A percentile compares a stretch with the other conserved stretches of the same genome.
phyloP scores from a whole-genome alignment of 2,888 invertebrate genomes.

The Pseudanteris insignis region DNA sequence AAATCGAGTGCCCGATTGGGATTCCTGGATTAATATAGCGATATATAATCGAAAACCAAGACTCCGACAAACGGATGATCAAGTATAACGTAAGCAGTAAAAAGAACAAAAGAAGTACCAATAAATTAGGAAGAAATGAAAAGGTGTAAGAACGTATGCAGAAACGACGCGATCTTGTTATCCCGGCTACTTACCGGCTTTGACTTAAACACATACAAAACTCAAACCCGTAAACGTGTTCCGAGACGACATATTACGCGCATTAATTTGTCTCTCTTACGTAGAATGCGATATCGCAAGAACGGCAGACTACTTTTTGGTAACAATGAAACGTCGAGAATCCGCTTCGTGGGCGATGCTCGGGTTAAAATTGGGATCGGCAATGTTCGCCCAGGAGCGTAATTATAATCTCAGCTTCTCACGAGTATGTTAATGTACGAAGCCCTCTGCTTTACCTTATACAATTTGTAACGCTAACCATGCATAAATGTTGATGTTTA shows the following conservation, averaged over 20 bases:
- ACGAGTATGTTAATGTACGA: slow-evolving; percentile 57
- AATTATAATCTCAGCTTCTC: slow-evolving; percentile 63
- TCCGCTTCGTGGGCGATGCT: slow-evolving; percentile 14
- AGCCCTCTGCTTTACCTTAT: slow-evolving; percentile 38
- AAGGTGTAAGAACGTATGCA: slow-evolving; percentile 22
- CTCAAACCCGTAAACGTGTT: slow-evolving; percentile 61
- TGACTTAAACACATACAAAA: slow-evolving; percentile 57
- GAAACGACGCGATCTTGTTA: slow-evolving; percentile 39
- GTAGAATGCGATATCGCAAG: slow-evolving; percentile 54
- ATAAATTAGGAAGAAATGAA: slow-evolving; percentile 35
- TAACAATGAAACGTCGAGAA: slow-evolving; percentile 3
- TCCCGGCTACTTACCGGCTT: slow-evolving; percentile 46
- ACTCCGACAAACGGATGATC: slow-evolving; percentile 48
- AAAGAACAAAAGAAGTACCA: slow-evolving; percentile 30
- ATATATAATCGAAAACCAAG: slow-evolving; percentile 64
- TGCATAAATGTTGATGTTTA: slow-evolving; percentile 30
- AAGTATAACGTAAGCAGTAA: slow-evolving; percentile 30
- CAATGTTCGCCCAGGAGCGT: slow-evolving; percentile 51
- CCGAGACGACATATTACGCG: slow-evolving; percentile 62
- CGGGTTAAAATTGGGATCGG: slow-evolving; percentile 31
- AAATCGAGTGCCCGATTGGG: slow-evolving; percentile 61
- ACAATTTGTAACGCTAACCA: slow-evolving; percentile 58
- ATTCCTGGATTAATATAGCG: slow-evolving; percentile 61
- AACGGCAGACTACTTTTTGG: slow-evolving; percentile 5
- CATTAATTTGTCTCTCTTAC: slow-evolving; percentile 62